Conservation (phyloP, 2,888 invertebrate species). For the Hyposoter didymator region DNA sequence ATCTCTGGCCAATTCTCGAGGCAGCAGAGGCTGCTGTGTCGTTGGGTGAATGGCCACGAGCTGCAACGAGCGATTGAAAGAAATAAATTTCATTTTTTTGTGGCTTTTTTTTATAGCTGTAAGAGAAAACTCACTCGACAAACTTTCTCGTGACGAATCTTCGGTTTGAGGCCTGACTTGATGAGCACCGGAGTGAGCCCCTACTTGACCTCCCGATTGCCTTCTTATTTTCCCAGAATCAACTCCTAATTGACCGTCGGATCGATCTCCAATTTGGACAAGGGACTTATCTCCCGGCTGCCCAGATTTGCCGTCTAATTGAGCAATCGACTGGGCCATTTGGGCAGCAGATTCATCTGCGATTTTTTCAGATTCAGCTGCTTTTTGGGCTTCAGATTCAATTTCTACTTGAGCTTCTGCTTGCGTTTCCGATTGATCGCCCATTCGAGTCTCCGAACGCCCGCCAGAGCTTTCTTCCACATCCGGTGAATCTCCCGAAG, state of each 20-base stretch:
- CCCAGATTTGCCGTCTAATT: not conserved
- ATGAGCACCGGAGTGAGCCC: not conserved
- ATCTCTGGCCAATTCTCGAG: not conserved
- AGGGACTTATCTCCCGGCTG: not conserved
- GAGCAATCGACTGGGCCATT: not conserved
- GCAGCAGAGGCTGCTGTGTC: not conserved
- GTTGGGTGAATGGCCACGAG: not conserved
- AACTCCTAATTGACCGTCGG: not conserved
- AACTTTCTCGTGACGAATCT: not conserved
- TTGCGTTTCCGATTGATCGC: not conserved
- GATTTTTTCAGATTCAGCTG: not conserved
- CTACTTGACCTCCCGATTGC: not conserved
- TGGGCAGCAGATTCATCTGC: not conserved
- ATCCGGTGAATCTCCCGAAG: slow-evolving; percentile 15
- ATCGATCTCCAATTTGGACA: not conserved
- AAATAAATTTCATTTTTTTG: not conserved
- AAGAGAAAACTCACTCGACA: not conserved
- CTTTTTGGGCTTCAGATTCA: not conserved
- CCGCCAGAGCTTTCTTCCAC: not conserved
- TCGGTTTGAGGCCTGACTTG: not conserved
- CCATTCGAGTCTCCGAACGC: not conserved
- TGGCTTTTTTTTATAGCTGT: not conserved
- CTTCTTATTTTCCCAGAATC: not conserved
- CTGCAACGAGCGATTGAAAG: not conserved
- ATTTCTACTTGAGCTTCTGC: not conserved